Percentiles rank a stretch among this genome's conserved stretches.
Evolutionary conservation across 1,140 invertebrate species (phyloP).

Genomic region (Leptopilina clavipes): DNA sequence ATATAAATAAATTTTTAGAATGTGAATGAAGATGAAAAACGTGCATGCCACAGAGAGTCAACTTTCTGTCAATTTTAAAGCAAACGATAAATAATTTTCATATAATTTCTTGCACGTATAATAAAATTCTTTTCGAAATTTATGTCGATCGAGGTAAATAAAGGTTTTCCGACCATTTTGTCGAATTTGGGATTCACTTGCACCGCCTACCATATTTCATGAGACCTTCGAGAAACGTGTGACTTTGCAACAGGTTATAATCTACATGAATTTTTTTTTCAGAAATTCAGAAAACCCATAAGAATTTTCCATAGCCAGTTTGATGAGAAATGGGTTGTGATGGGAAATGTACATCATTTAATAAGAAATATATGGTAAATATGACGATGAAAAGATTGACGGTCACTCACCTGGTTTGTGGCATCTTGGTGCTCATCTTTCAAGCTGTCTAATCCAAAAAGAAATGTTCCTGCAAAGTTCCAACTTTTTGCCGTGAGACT

Average conservation of each 20-base stretch:
- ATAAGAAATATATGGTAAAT: slow-evolving; percentile 40
- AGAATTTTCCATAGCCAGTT: neutral
- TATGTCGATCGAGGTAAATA: neutral
- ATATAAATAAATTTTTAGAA: neutral
- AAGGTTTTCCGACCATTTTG: slow-evolving; percentile 17
- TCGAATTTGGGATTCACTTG: slow-evolving; percentile 18
- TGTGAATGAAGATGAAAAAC: neutral
- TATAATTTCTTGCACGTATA: neutral
- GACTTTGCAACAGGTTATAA: slow-evolving; percentile 19
- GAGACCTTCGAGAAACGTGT: slow-evolving; percentile 1
- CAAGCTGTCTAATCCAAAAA: slow-evolving; percentile 59
- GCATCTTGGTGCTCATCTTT: slow-evolving; percentile 66
- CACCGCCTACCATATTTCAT: slow-evolving; percentile 24
- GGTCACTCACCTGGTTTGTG: slow-evolving; percentile 68
- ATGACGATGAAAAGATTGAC: slow-evolving; percentile 47
- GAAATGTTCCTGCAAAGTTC: neutral
- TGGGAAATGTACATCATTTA: slow-evolving; percentile 33
- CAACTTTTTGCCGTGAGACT: slow-evolving; percentile 31
- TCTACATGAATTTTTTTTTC: neutral
- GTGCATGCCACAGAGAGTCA: neutral
- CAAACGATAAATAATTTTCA: neutral
- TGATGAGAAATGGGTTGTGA: neutral
- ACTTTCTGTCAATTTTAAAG: neutral
- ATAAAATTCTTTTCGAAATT: neutral
- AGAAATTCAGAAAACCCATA: neutral